Conservation (phyloP, 2,888 invertebrate genomes). For the Baronia brevicornis region DNA sequence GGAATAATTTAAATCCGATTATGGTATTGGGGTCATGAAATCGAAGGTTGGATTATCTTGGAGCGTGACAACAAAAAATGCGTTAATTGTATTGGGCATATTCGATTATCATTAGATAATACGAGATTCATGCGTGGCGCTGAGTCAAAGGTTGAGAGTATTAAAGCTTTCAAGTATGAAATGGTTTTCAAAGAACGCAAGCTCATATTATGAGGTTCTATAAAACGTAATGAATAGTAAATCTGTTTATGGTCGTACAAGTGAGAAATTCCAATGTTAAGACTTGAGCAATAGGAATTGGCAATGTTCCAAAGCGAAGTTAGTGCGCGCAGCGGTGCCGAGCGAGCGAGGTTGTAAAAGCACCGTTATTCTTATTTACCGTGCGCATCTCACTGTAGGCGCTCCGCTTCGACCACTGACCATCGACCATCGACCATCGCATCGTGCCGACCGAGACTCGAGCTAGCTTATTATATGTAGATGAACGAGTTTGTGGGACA, state of each 20-base stretch:
- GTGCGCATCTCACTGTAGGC: conserved; percentile 67
- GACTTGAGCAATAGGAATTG: conserved; percentile 69
- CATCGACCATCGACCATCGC: too few species aligned
- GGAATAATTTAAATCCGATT: too few species aligned
- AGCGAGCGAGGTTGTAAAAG: conserved; percentile 66
- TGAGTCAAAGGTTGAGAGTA: conserved; percentile 1
- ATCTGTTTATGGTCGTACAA: conserved; percentile 57
- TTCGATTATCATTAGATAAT: too few species aligned
- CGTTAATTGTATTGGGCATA: too few species aligned
- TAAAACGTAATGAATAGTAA: conserved; percentile 44
- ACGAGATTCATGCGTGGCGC: not conserved
- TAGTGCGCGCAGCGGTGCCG: conserved; percentile 43
- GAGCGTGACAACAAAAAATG: too few species aligned
- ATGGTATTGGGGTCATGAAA: too few species aligned
- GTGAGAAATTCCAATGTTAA: conserved; percentile 68
- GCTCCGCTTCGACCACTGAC: conserved; percentile 30
- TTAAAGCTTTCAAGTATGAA: conserved; percentile 21
- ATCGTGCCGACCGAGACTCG: too few species aligned
- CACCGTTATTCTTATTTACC: conserved; percentile 72
- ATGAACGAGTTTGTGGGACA: too few species aligned
- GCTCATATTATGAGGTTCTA: conserved; percentile 25
- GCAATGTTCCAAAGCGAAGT: conserved; percentile 65
- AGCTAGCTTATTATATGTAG: too few species aligned
- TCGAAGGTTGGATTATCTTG: too few species aligned
- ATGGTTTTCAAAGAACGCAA: conserved; percentile 22